Percentiles rank a stretch among this genome's conserved stretches.
These are phyloP conservation scores for Lithobates pipiens DNA, from an alignment of 2,797 vertebrate species.

Conservation along the genomic window DNA sequence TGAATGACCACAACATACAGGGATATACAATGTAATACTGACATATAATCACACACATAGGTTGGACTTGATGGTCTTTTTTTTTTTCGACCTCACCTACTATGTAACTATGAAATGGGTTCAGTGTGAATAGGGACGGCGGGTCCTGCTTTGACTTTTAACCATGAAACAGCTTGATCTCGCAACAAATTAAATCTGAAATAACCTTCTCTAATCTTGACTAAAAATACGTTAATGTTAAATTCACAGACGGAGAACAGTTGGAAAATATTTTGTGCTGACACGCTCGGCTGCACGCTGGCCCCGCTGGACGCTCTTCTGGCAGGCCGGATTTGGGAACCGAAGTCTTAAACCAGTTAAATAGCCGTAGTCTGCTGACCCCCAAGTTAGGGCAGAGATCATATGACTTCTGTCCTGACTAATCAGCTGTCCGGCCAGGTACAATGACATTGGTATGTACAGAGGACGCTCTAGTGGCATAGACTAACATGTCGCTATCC, in stretches of 20 bases:
- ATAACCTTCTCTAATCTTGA: constrained; percentile 41
- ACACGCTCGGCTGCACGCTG: constrained; percentile 10
- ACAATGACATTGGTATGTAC: neutral
- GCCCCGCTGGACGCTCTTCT: neutral
- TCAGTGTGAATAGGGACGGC: neutral
- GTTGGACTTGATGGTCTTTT: too few species aligned
- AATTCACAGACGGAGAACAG: constrained; percentile 22
- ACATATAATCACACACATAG: too few species aligned
- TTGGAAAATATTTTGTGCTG: constrained; percentile 25
- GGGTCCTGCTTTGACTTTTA: constrained; percentile 11
- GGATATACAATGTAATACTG: too few species aligned
- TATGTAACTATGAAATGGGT: neutral
- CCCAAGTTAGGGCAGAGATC: constrained; percentile 19
- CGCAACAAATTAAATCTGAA: constrained; percentile 46
- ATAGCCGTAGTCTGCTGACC: constrained; percentile 26
- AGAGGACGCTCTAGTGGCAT: neutral
- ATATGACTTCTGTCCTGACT: constrained; percentile 27
- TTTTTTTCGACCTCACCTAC: too few species aligned
- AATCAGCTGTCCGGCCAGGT: neutral
- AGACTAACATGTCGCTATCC: too few species aligned
- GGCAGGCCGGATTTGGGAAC: neutral
- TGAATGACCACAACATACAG: too few species aligned
- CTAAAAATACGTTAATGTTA: neutral
- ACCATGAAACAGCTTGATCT: neutral
- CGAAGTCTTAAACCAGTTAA: neutral